These are phyloP conservation scores for Criorhina ranunculi DNA, from an alignment of 2,888 invertebrate genomes.

Conservation along the genomic window DNA sequence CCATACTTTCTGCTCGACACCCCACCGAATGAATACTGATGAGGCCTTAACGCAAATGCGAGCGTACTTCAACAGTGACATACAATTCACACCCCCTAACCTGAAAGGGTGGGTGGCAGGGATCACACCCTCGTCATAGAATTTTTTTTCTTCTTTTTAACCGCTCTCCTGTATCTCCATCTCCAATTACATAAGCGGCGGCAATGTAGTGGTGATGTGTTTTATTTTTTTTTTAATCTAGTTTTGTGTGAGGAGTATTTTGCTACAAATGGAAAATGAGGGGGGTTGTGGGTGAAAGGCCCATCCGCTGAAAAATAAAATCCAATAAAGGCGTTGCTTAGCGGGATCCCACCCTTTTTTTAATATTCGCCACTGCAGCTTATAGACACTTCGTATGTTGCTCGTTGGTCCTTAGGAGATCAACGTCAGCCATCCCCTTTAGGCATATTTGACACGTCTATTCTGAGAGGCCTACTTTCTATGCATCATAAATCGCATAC, in stretches of 20 bases:
- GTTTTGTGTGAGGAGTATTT: slow-evolving; percentile 56
- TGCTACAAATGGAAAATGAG: slow-evolving; percentile 63
- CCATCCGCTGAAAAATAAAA: slow-evolving; percentile 40
- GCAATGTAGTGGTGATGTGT: slow-evolving; percentile 19
- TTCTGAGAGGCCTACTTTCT: slow-evolving; percentile 64
- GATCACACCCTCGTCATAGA: slow-evolving; percentile 38
- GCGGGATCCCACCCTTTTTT: slow-evolving; percentile 67
- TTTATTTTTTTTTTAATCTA: slow-evolving; percentile 54
- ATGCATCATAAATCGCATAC: slow-evolving; percentile 19
- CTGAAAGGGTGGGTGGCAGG: slow-evolving; percentile 21
- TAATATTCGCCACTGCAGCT: slow-evolving; percentile 35
- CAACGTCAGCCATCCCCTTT: slow-evolving; percentile 65
- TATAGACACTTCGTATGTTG: slow-evolving; percentile 30
- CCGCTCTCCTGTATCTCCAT: slow-evolving; percentile 37
- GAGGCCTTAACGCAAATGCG: slow-evolving; percentile 68
- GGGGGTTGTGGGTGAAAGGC: slow-evolving; percentile 52
- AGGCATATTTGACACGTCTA: slow-evolving; percentile 66
- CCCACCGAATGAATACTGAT: slow-evolving; percentile 31
- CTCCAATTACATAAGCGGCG: slow-evolving; percentile 59
- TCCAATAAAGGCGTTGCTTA: slow-evolving; percentile 72
- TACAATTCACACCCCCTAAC: slow-evolving; percentile 60
- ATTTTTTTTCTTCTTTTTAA: slow-evolving; percentile 9
- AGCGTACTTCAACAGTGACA: slow-evolving; percentile 64
- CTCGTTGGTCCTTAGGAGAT: slow-evolving; percentile 71
- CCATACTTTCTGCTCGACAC: slow-evolving; percentile 53